These are phyloP conservation scores for Danio rerio DNA, from an alignment of 2,113 vertebrate species.

Conservation along the genomic window GRCz12tu NC_133195.1:45094001-45094500, in stretches of 20 bases:
- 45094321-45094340: background rate
- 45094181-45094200: constrained; percentile 10
- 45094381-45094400: no score
- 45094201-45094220: constrained; percentile 40
- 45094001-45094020: constrained; percentile 91
- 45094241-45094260: constrained; percentile 38
- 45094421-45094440: no score
- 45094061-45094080: constrained; percentile 84
- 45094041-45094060: constrained; percentile 85
- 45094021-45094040: constrained; percentile 84
- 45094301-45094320: background rate
- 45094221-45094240: constrained; percentile 30
- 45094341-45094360: background rate
- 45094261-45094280: constrained; percentile 45
- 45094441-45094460: no score
- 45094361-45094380: no score
- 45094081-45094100: constrained; percentile 88
- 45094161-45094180: constrained; percentile 10
- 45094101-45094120: constrained; percentile 84
- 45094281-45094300: constrained; percentile 36
- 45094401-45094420: no score
- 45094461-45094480: no score
- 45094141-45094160: constrained; percentile 38
- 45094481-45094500: no score
- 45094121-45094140: constrained; percentile 80